phyloP scores from a whole-genome alignment of 2,888 invertebrate species.

The Thalpophila matura region DNA sequence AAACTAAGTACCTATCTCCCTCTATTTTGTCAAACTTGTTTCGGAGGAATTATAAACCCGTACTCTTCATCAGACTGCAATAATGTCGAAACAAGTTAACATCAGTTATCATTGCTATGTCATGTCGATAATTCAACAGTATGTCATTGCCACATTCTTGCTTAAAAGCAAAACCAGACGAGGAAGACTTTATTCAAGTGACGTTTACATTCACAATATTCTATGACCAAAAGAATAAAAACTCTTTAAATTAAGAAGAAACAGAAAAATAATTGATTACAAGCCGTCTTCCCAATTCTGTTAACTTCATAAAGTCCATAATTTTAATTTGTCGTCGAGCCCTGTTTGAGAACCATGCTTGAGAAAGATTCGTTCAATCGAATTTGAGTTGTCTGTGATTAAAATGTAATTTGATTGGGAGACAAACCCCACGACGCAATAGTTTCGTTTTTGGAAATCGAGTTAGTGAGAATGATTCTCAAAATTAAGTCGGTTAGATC shows the following conservation, averaged over 20 bases:
- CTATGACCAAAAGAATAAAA: constrained; percentile 13
- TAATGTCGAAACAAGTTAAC: constrained; percentile 31
- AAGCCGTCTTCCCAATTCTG: background rate
- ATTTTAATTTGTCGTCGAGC: constrained; percentile 1
- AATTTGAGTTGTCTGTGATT: constrained; percentile 20
- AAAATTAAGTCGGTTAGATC: background rate
- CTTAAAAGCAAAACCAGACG: background rate
- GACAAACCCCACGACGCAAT: background rate
- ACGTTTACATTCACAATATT: background rate
- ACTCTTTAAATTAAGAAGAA: background rate
- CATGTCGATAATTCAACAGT: constrained; percentile 21
- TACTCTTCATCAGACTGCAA: background rate
- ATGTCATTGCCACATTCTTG: constrained; percentile 27
- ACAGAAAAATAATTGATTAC: background rate
- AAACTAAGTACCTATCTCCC: too few relatives aligned
- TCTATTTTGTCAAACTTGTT: too few relatives aligned
- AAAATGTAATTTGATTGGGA: constrained; percentile 38
- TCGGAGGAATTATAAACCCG: too few relatives aligned
- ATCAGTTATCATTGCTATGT: constrained; percentile 22
- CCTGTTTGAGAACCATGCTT: background rate
- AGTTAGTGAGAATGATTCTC: constrained; percentile 2
- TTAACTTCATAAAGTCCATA: background rate
- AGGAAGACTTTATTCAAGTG: background rate
- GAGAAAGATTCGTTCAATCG: constrained; percentile 13
- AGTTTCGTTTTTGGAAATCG: constrained; percentile 14